Evolutionary conservation across 2,797 vertebrate species (phyloP), one percentile per base, ranked within the genome.

Genomic region (Champsocephalus esox): DNA sequence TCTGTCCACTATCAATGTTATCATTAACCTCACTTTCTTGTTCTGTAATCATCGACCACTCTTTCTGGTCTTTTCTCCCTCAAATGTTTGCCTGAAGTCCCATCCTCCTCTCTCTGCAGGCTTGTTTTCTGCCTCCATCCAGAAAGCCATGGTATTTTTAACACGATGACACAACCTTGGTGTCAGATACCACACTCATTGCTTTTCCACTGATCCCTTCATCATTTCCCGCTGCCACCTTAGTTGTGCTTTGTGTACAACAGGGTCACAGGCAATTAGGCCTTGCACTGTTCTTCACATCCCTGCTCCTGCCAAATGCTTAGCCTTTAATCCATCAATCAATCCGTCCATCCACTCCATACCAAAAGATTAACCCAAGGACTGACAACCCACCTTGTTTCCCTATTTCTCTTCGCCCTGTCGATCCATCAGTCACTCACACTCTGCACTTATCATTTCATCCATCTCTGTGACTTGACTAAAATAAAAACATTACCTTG

Each of bases 181-280:
- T 72, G 81, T 90, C 79, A 86, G 62, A 81, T 49, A 64, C 51
- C 57, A 16, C 60, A 70, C 71, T 67, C 13, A 52, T 67, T 79
- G 66, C 50, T 54, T 79, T 66, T 17, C 19, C 63, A 67, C 72
- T 54, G 56, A 82, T 85, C 78, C 28, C 43, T 81, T 66, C 66
- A 48, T 75, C 46, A 49, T 74, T 85, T 49, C 69, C n/a, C 34
- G 49, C 73, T 70, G 78, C 57, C 66, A 80, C 65, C 73, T 70
- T 62, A 51, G 54, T n/a, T 54, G 62, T 51, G 43, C 73, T 24
- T 52, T 76, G 80, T 88, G 87, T 89, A 85, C 73, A 74, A 75
- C 72, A 65, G 66, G 84, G 86, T 88, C 88, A 88, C 81, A 82
- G 73, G 38, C 84, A 88, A 85, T 92, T 90, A 90, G 55, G 70